Percentiles rank a stretch among this genome's conserved stretches.
These are phyloP conservation scores for Eulithis testata DNA, from an alignment of 2,888 invertebrate species.

Conservation along the genomic window DNA sequence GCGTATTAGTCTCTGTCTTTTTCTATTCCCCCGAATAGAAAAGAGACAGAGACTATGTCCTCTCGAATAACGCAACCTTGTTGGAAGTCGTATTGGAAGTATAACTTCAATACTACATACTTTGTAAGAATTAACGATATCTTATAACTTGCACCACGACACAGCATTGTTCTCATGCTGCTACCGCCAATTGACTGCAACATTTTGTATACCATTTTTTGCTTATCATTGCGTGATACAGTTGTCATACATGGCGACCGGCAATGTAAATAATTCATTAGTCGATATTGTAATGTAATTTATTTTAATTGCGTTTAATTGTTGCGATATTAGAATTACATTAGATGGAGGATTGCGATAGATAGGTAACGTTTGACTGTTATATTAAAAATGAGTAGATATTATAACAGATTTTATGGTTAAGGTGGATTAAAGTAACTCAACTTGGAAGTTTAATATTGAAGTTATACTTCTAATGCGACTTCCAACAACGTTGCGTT, in stretches of 20 bases:
- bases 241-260: constrained; percentile 44
- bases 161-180: constrained; percentile 32
- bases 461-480: too few relatives aligned
- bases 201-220: constrained; percentile 32
- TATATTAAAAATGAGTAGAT: too few relatives aligned
- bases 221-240: constrained; percentile 42
- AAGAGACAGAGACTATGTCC: too few relatives aligned
- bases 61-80: too few relatives aligned
- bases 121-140: neutral
- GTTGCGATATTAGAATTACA: constrained; percentile 41
- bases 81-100: too few relatives aligned
- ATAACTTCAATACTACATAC: neutral
- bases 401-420: too few relatives aligned
- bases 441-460: too few relatives aligned
- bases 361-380: too few relatives aligned
- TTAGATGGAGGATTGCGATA: neutral
- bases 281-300: constrained; percentile 52
- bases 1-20: too few relatives aligned
- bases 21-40: too few relatives aligned
- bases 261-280: constrained; percentile 49
- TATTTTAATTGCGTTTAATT: constrained; percentile 48
- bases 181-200: constrained; percentile 38
- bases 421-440: too few relatives aligned
- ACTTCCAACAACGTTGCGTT: too few relatives aligned
- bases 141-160: constrained; percentile 21